Evolutionary conservation across 2,797 vertebrate genomes (phyloP), one percentile per base, ranked within the genome.

Genomic region (Lepilemur septentrionalis): DNA sequence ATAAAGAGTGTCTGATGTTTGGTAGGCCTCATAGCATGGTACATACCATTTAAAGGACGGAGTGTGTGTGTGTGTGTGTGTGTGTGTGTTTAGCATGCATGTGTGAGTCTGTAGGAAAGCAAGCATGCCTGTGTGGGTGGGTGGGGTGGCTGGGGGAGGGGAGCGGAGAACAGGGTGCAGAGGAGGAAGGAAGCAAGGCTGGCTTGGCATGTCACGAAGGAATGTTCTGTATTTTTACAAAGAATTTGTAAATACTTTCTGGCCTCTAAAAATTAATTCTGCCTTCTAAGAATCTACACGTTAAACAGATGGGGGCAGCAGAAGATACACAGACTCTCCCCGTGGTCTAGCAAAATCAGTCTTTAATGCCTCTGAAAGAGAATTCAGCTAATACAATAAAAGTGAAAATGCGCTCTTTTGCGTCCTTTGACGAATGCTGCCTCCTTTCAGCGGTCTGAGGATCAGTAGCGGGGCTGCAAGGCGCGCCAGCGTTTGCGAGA

Each of bases 1-100:
- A 98, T 98, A 98, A 99, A 97, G 96, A 97, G 98, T 81, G 82
- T 98, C 98, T 98, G 98, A 98, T 98, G 98, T 98, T 5, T 87
- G 95, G 98, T 98, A 38, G 14, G 98, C 91, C 97, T 97, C 10
- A 46, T 98, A 98, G 98, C 98, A 97, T 98, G 97, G 98, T 97
- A 98, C 97, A 97, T 98, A 97, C 98, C 98, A 98, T 98, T 98
- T 98, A 98, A 97, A 98, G 96, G 91, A 96, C 1, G 43, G 46
- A 61, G 83, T 81, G 94, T 93, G 92, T 86, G 7, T 91, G 59
- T 2, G 0, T 2, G 28, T 85, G 57, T 55, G 32, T 50, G 94
- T 57, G 50, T 67, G 91, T 82, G 95, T 79, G 85, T 59, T 57
- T 89, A 93, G 88, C 83, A 82, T 95, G 91, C 90, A 78, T 90